Evolutionary conservation across 2,888 invertebrate species (phyloP).

Genomic region (Melanotus villosus): DNA sequence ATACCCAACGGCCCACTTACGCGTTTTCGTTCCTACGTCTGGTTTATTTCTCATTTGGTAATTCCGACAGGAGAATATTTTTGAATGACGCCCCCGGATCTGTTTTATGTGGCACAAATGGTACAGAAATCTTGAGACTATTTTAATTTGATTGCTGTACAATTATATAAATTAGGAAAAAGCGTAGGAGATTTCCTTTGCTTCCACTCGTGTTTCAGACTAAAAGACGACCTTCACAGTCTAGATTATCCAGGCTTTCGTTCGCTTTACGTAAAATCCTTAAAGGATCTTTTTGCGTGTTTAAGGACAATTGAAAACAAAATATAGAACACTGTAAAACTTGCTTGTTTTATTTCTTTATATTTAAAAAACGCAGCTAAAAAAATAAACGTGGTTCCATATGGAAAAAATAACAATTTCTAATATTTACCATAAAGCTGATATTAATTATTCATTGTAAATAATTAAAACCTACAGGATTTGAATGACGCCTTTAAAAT

Average conservation of each 20-base stretch:
- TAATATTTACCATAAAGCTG: too few species aligned
- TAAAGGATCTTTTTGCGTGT: neutral
- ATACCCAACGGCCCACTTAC: conserved; percentile 19
- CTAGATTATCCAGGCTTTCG: neutral
- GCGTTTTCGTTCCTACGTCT: conserved; percentile 17
- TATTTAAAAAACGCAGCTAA: too few species aligned
- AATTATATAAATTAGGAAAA: conserved; percentile 8
- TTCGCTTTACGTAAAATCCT: neutral
- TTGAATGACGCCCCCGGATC: conserved; percentile 21
- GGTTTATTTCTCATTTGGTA: conserved; percentile 8
- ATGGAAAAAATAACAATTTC: too few species aligned
- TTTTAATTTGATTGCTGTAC: conserved; percentile 13
- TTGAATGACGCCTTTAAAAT: conserved; percentile 1
- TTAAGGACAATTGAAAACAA: neutral
- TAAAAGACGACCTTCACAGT: neutral
- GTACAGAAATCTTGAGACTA: conserved; percentile 10
- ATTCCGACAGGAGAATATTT: conserved; percentile 2
- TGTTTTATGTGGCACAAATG: conserved; percentile 3
- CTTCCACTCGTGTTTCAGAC: too few species aligned
- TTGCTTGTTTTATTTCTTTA: too few species aligned
- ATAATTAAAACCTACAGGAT: conserved; percentile 8
- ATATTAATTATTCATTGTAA: neutral
- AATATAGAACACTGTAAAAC: too few species aligned
- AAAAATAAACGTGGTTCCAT: too few species aligned
- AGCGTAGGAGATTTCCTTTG: neutral